Base-by-base conservation (phyloP, 2,888 invertebrate species). In the Andrena bicolor region DNA sequence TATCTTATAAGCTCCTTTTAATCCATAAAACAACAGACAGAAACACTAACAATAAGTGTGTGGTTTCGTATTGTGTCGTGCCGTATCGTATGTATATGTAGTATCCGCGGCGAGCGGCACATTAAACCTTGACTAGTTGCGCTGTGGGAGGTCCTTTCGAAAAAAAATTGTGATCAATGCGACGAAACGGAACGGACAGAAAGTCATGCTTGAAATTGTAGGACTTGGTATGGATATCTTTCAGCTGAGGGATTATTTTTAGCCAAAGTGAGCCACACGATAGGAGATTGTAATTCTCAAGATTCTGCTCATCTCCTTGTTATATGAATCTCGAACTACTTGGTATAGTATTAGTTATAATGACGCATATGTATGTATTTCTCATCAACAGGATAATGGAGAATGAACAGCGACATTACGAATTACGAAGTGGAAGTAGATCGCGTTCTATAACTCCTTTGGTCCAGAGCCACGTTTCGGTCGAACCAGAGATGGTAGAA, bases 361-460 rank as follows among this genome's bases (percentile, higher is more conserved):
- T 48, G 28, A 6, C 23, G 5, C 51, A 5, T 5, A 20, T 26
- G 10, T 26, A 1, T 30, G 26, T 10, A n/a, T 16, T 13, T 74
- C n/a, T 49, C 35, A 72, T 58, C 13, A 28, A 30, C 35, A 89
- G 88, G 32, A 88, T 74, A 58, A 93, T 93, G 93, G 93, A 93
- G 66, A 86, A 84, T 32, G 93, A 93, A 49, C 90, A 89, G 64
- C 92, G 90, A 85, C 91, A 92, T 68, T 94, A 94, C 66, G 93
- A 93, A 75, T 80, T 94, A 66, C 86, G 93, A 69, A 93, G 90
- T 65, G 90, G 92, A 58, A 93, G 93, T 78, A 90, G 93, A 80
- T 93, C 94, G 28, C 88, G 94, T 61, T 94, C 94, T 2, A 91
- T 90, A 70, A 93, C 94, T 48, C 94, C 94, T 2, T 90, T 91